Base-by-base conservation (phyloP, 2,888 invertebrate species). In the Encarsia formosa region DNA sequence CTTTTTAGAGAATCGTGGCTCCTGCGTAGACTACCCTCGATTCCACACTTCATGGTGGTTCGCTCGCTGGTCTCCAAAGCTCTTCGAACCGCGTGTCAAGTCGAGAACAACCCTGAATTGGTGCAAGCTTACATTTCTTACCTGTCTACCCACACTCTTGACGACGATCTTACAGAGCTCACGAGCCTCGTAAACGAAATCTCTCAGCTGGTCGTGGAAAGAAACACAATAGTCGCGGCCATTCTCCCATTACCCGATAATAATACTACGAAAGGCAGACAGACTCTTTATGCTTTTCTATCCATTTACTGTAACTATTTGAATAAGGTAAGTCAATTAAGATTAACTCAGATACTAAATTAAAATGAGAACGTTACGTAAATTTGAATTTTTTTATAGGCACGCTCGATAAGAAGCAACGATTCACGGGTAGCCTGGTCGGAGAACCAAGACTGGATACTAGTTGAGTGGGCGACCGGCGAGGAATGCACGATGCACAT, bases 161-260 rank as follows among this genome's bases (percentile, higher is more conserved):
- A 83, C 50, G 85, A 86, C 66, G 77, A 82, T 3, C 78, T 86
- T 2, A 79, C 81, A 1, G 85, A 86, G 55, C 76, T 87, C 64
- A 78, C 84, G 38, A 86, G 86, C 62, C 75, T 87, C 42, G 84
- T 79, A 0, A 80, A 86, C 75, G 95, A 95, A 71, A 82, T 96
- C 70, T 89, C 92, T 11, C 92, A 93, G 61, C 77, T 95, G 61
- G 87, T 96, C 56, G 94, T 96, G 50, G 95, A 96, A 74, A 80
- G 96, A 16, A 87, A 88, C 57, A 88, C 89, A 6, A 87, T 96
- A 64, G 86, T 91, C 65, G 84, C 85, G 41, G 87, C 88, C 58
- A 86, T 94, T 59, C 77, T 92, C 45, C 88, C 86, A 2, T 73
- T 81, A 2, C 74, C 79, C 3, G 79, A 78, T 52, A 66, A 73